These are phyloP conservation scores for Dione vanillae DNA, from an alignment of 2,888 invertebrate genomes.

Conservation along the genomic window DNA sequence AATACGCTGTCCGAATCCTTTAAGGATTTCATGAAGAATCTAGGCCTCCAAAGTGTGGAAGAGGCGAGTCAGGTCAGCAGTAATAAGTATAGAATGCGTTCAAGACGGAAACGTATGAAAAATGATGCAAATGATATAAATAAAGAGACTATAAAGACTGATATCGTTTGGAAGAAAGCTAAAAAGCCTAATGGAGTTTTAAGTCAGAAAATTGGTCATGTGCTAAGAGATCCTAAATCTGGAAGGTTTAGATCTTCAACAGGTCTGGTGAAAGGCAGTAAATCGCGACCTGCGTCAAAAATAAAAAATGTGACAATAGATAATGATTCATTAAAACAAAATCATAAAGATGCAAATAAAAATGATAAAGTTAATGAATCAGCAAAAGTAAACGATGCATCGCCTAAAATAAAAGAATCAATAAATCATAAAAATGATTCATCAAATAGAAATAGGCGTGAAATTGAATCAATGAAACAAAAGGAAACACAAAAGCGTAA, in stretches of 20 bases:
- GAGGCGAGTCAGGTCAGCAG: constrained; percentile 38
- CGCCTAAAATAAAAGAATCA: neutral
- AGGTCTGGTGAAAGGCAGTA: constrained; percentile 5
- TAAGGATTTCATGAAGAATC: constrained; percentile 54
- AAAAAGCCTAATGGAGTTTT: neutral
- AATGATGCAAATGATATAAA: constrained; percentile 1
- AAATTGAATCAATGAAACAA: neutral
- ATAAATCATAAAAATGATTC: neutral
- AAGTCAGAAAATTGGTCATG: neutral
- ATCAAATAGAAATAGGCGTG: neutral
- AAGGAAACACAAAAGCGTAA: neutral
- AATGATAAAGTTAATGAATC: neutral
- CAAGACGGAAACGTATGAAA: neutral
- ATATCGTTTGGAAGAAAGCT: neutral
- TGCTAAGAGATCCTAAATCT: neutral
- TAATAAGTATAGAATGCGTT: constrained; percentile 30
- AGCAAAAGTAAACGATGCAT: neutral
- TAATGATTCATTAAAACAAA: neutral
- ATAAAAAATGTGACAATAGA: neutral
- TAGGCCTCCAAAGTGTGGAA: constrained; percentile 54
- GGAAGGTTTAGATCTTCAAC: neutral
- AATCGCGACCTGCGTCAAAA: neutral
- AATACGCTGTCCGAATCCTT: constrained; percentile 39
- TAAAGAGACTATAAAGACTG: constrained; percentile 26
- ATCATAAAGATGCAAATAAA: neutral